A percentile compares a stretch with the other conserved stretches of the same genome.
Evolutionary conservation across 2,888 invertebrate genomes (phyloP).

Genomic region (Orthonychiurus folsomi): DNA sequence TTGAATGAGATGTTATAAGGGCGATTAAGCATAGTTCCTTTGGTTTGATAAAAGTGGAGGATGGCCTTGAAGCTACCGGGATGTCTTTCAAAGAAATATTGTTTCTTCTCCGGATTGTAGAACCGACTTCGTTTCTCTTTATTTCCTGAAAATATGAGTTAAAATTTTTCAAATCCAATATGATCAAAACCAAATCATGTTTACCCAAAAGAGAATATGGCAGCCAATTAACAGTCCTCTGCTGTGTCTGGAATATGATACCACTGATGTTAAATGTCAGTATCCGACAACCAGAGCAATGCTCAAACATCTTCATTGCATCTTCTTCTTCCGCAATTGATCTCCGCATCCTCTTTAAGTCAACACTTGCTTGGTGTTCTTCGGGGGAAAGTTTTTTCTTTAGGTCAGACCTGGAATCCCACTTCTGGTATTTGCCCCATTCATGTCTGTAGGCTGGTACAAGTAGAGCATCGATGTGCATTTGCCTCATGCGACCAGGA

Average conservation of each 20-base stretch:
- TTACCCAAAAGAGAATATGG: conserved; percentile 19
- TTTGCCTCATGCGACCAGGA: conserved; percentile 1
- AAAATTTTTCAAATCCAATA: too few relatives aligned
- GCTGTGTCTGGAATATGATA: conserved; percentile 15
- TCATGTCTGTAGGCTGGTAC: conserved; percentile 17
- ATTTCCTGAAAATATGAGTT: conserved; percentile 12
- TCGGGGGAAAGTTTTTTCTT: background rate
- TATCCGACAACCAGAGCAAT: conserved; percentile 3
- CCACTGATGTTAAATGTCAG: conserved; percentile 17
- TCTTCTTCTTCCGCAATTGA: too few relatives aligned
- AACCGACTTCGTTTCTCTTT: conserved; percentile 10
- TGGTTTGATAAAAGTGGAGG: conserved; percentile 30
- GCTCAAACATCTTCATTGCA: too few relatives aligned
- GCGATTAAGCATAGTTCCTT: conserved; percentile 17
- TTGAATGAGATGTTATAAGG: conserved; percentile 19
- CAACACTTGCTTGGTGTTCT: too few relatives aligned
- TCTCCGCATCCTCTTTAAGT: too few relatives aligned
- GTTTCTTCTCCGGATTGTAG: conserved; percentile 19
- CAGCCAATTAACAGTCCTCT: conserved; percentile 14
- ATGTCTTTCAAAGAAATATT: conserved; percentile 33
- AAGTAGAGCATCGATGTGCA: conserved; percentile 12
- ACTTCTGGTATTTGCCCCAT: conserved; percentile 33
- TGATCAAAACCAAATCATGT: too few relatives aligned
- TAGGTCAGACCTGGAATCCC: conserved; percentile 14
- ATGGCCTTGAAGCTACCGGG: conserved; percentile 28